Conservation (phyloP, 2,797 vertebrate genomes). For the Ceryle rudis region DNA sequence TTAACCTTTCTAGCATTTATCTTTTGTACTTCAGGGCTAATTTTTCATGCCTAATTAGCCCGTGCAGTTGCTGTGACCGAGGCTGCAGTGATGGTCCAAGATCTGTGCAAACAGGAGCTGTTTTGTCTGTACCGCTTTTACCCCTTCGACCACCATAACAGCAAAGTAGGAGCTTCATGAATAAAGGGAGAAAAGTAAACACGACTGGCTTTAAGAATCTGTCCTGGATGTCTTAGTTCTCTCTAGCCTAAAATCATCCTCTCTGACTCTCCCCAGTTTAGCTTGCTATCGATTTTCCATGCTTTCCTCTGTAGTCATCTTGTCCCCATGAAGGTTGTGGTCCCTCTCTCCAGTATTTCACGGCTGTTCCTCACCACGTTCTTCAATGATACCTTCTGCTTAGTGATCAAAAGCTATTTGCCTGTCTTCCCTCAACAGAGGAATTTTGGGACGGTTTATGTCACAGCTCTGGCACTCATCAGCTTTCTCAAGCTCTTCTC, state of each 20-base stretch:
- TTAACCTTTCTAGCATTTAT: neutral
- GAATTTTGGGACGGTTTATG: neutral
- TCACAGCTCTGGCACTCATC: neutral
- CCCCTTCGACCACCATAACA: neutral
- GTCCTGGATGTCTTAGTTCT: neutral
- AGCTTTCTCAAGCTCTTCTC: neutral
- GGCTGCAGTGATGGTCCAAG: neutral
- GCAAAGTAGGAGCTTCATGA: neutral
- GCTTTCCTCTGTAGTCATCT: neutral
- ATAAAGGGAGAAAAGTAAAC: neutral
- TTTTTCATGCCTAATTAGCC: neutral
- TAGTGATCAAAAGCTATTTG: neutral
- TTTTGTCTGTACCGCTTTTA: fast-evolving
- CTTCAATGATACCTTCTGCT: neutral
- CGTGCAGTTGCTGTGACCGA: neutral
- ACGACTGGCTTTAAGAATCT: neutral
- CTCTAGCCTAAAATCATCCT: neutral
- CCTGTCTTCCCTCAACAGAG: neutral
- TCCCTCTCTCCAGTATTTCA: neutral
- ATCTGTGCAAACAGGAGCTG: neutral
- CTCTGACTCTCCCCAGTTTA: neutral
- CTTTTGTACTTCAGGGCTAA: neutral
- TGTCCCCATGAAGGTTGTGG: neutral
- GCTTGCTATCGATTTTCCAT: neutral
- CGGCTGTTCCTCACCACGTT: neutral